A percentile compares a stretch with the other conserved stretches of the same genome.
Evolutionary conservation across 2,113 vertebrate species (phyloP).

Genomic region (Mesocricetus auratus): DNA sequence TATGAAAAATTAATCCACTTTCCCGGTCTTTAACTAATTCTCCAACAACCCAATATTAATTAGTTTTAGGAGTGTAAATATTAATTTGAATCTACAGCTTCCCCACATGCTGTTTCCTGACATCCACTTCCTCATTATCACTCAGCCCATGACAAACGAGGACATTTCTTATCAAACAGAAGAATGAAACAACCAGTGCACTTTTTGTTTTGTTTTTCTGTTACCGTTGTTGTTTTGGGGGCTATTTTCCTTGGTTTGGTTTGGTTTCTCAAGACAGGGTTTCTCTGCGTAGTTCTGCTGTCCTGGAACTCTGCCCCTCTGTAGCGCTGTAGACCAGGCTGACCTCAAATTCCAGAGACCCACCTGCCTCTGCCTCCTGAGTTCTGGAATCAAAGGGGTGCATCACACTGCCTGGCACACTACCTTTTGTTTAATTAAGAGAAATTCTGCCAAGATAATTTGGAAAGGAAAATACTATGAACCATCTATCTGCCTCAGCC

Average conservation of each 20-base stretch:
- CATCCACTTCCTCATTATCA: slow-evolving; percentile 1
- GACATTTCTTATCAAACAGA: neutral
- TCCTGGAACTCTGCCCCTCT: too few relatives aligned
- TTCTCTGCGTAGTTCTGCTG: too few relatives aligned
- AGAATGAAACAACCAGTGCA: neutral
- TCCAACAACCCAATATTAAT: neutral
- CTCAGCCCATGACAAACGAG: neutral
- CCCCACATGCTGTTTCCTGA: neutral
- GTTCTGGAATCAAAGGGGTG: neutral
- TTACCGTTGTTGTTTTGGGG: too few relatives aligned
- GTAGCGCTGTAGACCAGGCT: too few relatives aligned
- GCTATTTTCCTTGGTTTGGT: too few relatives aligned
- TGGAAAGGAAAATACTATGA: slow-evolving; percentile 42
- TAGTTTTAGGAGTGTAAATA: neutral
- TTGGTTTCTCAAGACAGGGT: too few relatives aligned
- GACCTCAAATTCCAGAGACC: neutral
- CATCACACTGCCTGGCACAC: neutral
- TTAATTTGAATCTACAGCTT: slow-evolving; percentile 33
- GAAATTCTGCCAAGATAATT: slow-evolving; percentile 16
- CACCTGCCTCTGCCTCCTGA: neutral
- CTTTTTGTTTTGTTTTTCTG: too few relatives aligned
- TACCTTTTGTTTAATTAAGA: neutral
- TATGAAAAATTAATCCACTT: slow-evolving; percentile 26
- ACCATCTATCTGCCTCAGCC: neutral
- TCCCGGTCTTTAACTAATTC: neutral